Conservation (phyloP, 2,888 invertebrate species). For the Augiades crinisus region DNA sequence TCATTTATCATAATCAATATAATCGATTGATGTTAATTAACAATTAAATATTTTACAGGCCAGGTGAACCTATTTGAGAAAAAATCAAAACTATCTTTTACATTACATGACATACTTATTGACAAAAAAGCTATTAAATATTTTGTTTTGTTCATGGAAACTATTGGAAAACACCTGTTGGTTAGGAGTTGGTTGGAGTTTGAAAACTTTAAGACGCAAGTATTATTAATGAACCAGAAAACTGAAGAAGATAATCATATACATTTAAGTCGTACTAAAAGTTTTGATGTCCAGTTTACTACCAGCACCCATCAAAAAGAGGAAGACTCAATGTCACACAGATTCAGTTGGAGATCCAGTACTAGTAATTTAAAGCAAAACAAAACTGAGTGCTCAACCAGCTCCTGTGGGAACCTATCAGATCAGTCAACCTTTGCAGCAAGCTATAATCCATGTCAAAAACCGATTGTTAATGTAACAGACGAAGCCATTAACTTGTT, state of each 20-base stretch:
- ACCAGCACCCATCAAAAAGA: slow-evolving; percentile 38
- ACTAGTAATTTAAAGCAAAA: slow-evolving; percentile 42
- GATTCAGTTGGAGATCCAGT: slow-evolving; percentile 46
- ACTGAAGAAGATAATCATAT: slow-evolving; percentile 43
- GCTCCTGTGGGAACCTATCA: slow-evolving; percentile 58
- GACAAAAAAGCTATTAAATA: slow-evolving; percentile 91
- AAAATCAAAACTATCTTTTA: slow-evolving; percentile 87
- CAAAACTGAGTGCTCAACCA: slow-evolving; percentile 49
- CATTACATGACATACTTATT: slow-evolving; percentile 86
- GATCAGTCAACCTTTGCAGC: slow-evolving; percentile 40
- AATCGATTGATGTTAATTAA: not conserved
- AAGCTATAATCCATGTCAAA: slow-evolving; percentile 39
- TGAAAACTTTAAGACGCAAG: slow-evolving; percentile 81
- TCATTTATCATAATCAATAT: slow-evolving; percentile 10
- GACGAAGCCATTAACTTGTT: slow-evolving; percentile 87
- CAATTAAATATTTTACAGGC: slow-evolving; percentile 8
- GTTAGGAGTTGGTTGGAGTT: slow-evolving; percentile 90
- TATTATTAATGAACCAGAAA: slow-evolving; percentile 35
- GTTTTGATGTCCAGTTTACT: slow-evolving; percentile 58
- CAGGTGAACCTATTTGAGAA: slow-evolving; percentile 58
- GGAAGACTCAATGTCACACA: slow-evolving; percentile 44
- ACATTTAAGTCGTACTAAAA: slow-evolving; percentile 59
- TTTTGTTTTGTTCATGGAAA: slow-evolving; percentile 93
- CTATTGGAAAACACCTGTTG: slow-evolving; percentile 83
- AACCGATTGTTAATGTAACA: slow-evolving; percentile 49